phyloP scores from a whole-genome alignment of 2,113 vertebrate species.

The Ammodytes marinus region DNA sequence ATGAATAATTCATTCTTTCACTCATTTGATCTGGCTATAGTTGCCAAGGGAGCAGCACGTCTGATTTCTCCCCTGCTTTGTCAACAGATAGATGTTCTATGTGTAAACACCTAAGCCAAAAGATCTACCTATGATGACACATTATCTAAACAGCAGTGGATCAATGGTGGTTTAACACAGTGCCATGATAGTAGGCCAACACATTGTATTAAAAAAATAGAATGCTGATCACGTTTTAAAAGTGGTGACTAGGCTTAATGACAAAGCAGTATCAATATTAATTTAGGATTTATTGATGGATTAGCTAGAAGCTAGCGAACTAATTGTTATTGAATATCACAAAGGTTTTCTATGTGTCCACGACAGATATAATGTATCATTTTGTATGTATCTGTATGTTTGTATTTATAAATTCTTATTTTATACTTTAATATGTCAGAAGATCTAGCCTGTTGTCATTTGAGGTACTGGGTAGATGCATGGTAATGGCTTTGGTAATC shows the following conservation, averaged over 20 bases:
- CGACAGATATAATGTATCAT: not conserved
- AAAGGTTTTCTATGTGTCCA: not conserved
- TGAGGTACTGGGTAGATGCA: not conserved
- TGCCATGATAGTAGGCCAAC: not conserved
- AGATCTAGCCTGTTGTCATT: not conserved
- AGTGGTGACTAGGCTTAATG: not conserved
- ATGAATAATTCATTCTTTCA: conserved; percentile 76
- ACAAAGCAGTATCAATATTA: not conserved
- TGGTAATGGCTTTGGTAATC: no score
- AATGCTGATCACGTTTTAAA: not conserved
- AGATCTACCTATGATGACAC: not conserved
- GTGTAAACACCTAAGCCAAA: conserved; percentile 26
- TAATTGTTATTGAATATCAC: not conserved
- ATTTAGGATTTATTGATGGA: not conserved
- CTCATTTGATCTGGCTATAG: conserved; percentile 61
- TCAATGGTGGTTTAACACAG: not conserved
- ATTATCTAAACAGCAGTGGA: not conserved
- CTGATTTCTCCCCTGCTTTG: conserved; percentile 46
- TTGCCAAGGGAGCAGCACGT: conserved; percentile 56
- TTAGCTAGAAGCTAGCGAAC: not conserved
- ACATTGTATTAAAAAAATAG: not conserved
- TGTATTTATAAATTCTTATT: no score
- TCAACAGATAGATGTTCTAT: conserved; percentile 43
- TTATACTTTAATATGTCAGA: not conserved
- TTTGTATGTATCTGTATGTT: not conserved